Percentiles rank a stretch among this genome's conserved stretches.
These are phyloP conservation scores for Bhutanitis thaidina DNA, from an alignment of 2,888 invertebrate species.

Conservation along the genomic window DNA sequence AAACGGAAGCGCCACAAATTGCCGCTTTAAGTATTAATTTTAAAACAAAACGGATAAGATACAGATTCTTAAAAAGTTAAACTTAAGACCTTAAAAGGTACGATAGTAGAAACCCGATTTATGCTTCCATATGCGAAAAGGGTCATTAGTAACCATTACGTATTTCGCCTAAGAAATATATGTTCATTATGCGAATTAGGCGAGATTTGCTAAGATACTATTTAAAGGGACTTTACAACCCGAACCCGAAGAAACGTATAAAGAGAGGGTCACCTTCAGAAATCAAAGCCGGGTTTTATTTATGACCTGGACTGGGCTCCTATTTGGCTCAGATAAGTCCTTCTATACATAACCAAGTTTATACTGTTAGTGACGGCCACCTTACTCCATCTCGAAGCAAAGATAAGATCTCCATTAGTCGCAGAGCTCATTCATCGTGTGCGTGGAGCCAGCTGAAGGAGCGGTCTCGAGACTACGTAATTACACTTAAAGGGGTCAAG, in stretches of 20 bases:
- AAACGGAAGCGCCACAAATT: slow-evolving; percentile 69
- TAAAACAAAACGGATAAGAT: slow-evolving; percentile 63
- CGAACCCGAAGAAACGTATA: slow-evolving; percentile 51
- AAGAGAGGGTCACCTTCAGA: slow-evolving; percentile 67
- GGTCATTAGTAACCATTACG: slow-evolving; percentile 8
- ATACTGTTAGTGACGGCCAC: slow-evolving; percentile 62
- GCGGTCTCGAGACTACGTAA: slow-evolving; percentile 46
- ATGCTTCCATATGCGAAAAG: neutral
- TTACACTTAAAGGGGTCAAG: slow-evolving; percentile 53
- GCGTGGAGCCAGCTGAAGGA: slow-evolving; percentile 50
- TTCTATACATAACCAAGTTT: slow-evolving; percentile 64
- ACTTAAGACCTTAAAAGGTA: slow-evolving; percentile 23
- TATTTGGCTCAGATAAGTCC: slow-evolving; percentile 65
- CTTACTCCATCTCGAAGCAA: slow-evolving; percentile 59
- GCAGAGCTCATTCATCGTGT: slow-evolving; percentile 69
- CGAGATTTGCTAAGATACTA: slow-evolving; percentile 64
- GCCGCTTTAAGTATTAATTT: slow-evolving; percentile 68
- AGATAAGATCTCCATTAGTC: slow-evolving; percentile 76
- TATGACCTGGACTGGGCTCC: slow-evolving; percentile 64
- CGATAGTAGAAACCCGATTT: neutral
- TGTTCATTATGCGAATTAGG: slow-evolving; percentile 66
- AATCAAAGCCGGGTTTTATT: slow-evolving; percentile 73
- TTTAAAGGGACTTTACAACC: slow-evolving; percentile 65
- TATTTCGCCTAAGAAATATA: slow-evolving; percentile 51
- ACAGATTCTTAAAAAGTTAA: slow-evolving; percentile 54